phyloP scores from a whole-genome alignment of 2,113 vertebrate species.

The Protomyctophum bolini region DNA sequence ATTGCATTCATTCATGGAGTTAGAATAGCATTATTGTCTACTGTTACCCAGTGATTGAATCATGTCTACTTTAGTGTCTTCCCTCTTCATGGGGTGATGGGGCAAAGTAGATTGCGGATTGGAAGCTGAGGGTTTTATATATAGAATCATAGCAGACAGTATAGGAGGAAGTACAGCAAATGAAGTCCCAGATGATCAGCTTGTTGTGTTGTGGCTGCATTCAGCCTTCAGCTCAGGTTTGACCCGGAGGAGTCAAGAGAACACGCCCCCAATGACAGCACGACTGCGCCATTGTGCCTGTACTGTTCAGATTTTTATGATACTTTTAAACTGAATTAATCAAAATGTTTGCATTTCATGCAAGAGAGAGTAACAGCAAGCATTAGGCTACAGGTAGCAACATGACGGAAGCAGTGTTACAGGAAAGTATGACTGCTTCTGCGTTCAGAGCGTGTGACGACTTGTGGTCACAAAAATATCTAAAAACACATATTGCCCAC shows the following conservation, averaged over 20 bases:
- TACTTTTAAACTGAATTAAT: too few relatives aligned
- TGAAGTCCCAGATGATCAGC: too few relatives aligned
- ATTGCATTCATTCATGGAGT: conserved; percentile 23
- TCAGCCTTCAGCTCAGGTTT: not conserved
- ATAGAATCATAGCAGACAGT: not conserved
- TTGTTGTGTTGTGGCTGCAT: not conserved
- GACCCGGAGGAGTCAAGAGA: not conserved
- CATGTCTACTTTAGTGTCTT: not conserved
- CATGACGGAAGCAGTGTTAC: too few relatives aligned
- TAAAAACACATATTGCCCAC: too few relatives aligned
- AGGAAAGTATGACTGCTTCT: too few relatives aligned
- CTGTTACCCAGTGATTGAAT: conserved; percentile 48
- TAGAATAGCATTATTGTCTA: conserved; percentile 52
- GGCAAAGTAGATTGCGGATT: not conserved
- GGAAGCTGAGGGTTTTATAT: not conserved
- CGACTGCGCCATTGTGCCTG: not conserved
- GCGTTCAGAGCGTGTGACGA: too few relatives aligned
- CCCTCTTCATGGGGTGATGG: not conserved
- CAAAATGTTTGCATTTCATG: too few relatives aligned
- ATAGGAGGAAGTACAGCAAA: not conserved
- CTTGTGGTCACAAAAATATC: too few relatives aligned
- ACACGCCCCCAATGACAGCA: not conserved
- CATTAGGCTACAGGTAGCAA: too few relatives aligned
- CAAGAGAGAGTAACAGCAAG: too few relatives aligned
- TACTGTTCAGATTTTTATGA: too few relatives aligned